phyloP scores from a whole-genome alignment of 2,113 vertebrate genomes.

The Oenanthe melanoleuca region DNA sequence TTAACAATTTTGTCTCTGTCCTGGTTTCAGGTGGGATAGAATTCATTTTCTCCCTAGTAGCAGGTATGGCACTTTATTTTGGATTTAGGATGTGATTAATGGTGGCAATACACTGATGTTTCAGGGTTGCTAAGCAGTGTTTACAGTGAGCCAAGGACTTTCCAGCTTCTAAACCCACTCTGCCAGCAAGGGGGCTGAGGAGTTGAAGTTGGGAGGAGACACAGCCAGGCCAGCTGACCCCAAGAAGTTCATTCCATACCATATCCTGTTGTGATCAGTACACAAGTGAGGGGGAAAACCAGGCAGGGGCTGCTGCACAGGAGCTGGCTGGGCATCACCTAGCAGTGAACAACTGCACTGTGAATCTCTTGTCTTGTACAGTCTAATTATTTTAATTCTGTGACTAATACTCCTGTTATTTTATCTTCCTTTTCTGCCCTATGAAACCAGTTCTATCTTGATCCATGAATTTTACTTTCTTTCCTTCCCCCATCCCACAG shows the following conservation, averaged over 20 bases:
- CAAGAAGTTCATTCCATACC: background rate
- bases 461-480: background rate
- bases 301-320: background rate
- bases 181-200: no score
- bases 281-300: background rate
- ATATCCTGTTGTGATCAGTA: background rate
- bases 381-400: background rate
- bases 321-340: background rate
- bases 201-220: background rate
- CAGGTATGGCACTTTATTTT: background rate
- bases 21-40: background rate
- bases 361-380: background rate
- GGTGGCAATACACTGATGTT: background rate
- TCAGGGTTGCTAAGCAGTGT: background rate
- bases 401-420: background rate
- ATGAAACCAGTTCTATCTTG: background rate
- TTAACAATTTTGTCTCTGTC: background rate
- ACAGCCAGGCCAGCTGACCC: background rate
- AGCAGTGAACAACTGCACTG: background rate
- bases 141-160: background rate
- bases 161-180: background rate
- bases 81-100: background rate
- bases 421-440: background rate
- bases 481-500: accelerated
- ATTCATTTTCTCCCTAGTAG: background rate